Evolutionary conservation across 2,113 vertebrate species (phyloP).

Genomic region (Cyprinodon tularosa): DNA sequence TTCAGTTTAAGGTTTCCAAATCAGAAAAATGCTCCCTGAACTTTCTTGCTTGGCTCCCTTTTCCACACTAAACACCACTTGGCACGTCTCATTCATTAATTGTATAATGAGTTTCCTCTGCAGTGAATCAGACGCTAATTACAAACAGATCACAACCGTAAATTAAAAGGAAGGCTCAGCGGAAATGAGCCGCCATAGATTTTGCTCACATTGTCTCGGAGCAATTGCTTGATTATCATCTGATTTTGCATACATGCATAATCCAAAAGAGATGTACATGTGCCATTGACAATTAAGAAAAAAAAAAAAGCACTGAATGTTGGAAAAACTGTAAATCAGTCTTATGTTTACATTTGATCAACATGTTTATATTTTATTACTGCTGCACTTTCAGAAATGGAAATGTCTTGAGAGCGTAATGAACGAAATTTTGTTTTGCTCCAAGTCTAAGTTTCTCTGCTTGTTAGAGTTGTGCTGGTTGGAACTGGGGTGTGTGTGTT

Average conservation of each 20-base stretch:
- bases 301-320: neutral
- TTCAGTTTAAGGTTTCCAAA: slow-evolving; percentile 15
- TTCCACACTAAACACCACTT: neutral
- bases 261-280: neutral
- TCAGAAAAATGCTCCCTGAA: slow-evolving; percentile 33
- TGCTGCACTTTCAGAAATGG: too few species aligned
- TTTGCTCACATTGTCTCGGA: neutral
- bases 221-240: neutral
- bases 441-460: too few species aligned
- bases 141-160: slow-evolving; percentile 28
- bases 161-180: slow-evolving; percentile 21
- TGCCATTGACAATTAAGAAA: neutral
- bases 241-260: neutral
- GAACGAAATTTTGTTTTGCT: too few species aligned
- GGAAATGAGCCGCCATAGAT: slow-evolving; percentile 12
- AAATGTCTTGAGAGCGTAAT: too few species aligned
- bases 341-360: too few species aligned
- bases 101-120: slow-evolving; percentile 28
- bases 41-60: slow-evolving; percentile 7
- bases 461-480: neutral
- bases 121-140: slow-evolving; percentile 37
- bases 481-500: neutral
- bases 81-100: slow-evolving; percentile 15
- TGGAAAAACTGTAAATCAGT: too few species aligned
- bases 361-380: too few species aligned